Conservation (phyloP, 1,140 invertebrate species). For the Brachionus rotundiformis region DNA sequence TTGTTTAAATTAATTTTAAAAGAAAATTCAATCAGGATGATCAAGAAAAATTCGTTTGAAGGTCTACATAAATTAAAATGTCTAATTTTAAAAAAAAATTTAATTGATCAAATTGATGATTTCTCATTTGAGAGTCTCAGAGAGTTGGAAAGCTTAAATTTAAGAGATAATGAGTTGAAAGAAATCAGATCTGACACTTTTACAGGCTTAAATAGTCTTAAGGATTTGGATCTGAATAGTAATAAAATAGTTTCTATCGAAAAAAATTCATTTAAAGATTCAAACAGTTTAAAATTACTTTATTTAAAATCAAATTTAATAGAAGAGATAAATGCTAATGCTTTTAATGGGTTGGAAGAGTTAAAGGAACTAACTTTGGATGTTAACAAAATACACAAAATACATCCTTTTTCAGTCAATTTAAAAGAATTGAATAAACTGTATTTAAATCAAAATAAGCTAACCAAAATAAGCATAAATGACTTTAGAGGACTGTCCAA, state of each 20-base stretch:
- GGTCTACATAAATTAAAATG: slow-evolving; percentile 24
- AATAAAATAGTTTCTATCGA: background rate
- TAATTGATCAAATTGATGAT: background rate
- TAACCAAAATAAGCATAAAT: background rate
- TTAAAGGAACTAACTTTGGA: slow-evolving; percentile 7
- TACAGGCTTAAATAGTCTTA: background rate
- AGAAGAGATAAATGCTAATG: background rate
- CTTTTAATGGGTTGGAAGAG: background rate
- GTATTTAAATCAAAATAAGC: background rate
- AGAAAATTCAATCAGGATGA: background rate
- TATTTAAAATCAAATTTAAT: slow-evolving; percentile 22
- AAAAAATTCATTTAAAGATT: slow-evolving; percentile 1
- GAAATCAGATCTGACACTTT: background rate
- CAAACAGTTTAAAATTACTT: background rate
- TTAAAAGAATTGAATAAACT: slow-evolving; percentile 6
- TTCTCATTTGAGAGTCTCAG: background rate
- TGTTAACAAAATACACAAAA: background rate
- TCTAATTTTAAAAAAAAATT: slow-evolving; percentile 31
- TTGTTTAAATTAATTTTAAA: slow-evolving; percentile 11
- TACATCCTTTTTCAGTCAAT: background rate
- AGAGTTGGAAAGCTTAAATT: slow-evolving; percentile 15
- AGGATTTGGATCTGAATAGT: slow-evolving; percentile 9
- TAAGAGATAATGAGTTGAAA: slow-evolving; percentile 13
- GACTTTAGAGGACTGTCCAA: slow-evolving; percentile 10
- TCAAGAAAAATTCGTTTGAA: slow-evolving; percentile 22